Evolutionary conservation across 2,888 invertebrate genomes (phyloP).

Genomic region (Cephus pulcher): DNA sequence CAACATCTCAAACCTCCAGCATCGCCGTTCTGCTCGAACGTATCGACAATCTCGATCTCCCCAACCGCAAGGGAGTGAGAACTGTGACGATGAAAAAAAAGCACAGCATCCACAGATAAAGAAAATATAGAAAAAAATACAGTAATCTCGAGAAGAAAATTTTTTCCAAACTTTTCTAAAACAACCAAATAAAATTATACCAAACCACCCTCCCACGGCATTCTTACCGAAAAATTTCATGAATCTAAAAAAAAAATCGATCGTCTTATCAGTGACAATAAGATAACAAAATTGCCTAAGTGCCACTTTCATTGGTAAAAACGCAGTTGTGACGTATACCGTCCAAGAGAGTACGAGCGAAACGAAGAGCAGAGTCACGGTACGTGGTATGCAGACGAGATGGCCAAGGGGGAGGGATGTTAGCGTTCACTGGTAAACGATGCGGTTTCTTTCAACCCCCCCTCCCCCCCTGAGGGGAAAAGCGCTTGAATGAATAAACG

Average conservation of each 20-base stretch:
- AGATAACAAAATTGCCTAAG: neutral
- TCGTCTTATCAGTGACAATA: too few species aligned
- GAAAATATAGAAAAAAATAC: neutral
- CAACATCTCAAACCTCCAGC: neutral
- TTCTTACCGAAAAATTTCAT: too few species aligned
- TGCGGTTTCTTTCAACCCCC: constrained; percentile 61
- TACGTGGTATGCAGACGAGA: neutral
- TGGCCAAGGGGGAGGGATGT: constrained; percentile 7
- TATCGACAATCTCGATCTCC: constrained; percentile 28
- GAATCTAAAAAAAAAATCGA: too few species aligned
- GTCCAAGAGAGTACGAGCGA: neutral
- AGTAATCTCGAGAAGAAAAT: neutral
- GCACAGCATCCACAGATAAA: neutral
- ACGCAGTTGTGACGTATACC: neutral
- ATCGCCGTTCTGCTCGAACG: constrained; percentile 11
- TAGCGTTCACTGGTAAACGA: constrained; percentile 55
- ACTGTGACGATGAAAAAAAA: neutral
- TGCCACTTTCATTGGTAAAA: neutral
- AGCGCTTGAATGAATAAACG: constrained; percentile 56
- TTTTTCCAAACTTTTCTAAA: neutral
- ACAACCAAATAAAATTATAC: neutral
- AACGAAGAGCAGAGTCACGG: neutral
- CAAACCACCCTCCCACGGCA: neutral
- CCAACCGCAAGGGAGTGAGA: constrained; percentile 1
- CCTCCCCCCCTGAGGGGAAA: constrained; percentile 32